phyloP scores from a whole-genome alignment of 1,140 invertebrate genomes.

The Myzus persicae region DNA sequence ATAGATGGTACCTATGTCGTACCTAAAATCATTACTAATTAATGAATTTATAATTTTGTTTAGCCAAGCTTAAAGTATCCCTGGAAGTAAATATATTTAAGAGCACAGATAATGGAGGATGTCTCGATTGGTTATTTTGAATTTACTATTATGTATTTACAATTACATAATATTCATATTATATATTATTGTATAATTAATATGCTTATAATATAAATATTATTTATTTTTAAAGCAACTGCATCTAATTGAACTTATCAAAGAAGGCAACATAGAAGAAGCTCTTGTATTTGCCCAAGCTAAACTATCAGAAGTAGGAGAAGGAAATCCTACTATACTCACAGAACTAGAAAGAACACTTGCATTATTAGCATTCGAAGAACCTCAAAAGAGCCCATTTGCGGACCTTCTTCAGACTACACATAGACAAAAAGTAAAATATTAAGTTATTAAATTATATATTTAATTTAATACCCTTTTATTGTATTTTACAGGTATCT shows the following conservation, averaged over 20 bases:
- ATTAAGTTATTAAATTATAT: neutral
- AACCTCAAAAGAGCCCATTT: conserved; percentile 93
- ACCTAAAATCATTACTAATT: no score
- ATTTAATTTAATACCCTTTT: neutral
- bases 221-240: conserved; percentile 76
- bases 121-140: no score
- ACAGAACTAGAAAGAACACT: conserved; percentile 85
- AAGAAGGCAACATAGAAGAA: conserved; percentile 89
- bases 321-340: conserved; percentile 82
- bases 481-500: conserved; percentile 77
- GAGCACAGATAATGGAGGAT: no score
- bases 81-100: no score
- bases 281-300: conserved; percentile 95
- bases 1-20: no score
- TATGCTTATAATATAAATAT: no score
- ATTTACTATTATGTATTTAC: no score
- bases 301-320: conserved; percentile 88
- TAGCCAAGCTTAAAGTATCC: no score
- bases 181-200: neutral
- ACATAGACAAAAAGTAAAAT: conserved; percentile 87
- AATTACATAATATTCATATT: neutral
- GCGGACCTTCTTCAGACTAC: conserved; percentile 91
- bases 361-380: conserved; percentile 94
- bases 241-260: conserved; percentile 92
- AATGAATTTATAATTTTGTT: no score